Base-by-base conservation (phyloP, 1,140 invertebrate genomes). In the Drosophila orena region DNA sequence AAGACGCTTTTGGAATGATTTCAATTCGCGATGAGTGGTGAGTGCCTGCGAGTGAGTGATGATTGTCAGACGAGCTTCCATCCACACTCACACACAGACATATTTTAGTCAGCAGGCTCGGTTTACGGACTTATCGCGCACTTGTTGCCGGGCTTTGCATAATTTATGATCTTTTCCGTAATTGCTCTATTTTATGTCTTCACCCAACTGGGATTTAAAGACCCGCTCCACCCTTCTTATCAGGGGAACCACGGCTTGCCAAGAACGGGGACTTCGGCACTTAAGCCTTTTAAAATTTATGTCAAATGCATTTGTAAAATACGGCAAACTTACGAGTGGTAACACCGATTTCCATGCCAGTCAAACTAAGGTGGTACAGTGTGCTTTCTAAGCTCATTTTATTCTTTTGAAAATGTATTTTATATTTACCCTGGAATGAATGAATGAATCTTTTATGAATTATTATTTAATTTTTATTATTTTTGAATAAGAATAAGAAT, bases 221-320 rank as follows among this genome's bases (percentile, higher is more conserved):
- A 47, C 57, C 17, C 27, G 30, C 50, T 65, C 44, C 27, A 43
- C 69, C 56, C 30, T 43, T 49, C 79, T 89, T 88, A 88, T 88
- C 83, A 55, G 61, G 70, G 74, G 52, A 46, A 46, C 46, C 40
- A 42, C 22, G 58, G 42, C 42, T n/a, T 27, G 35, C 15, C 40
- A 8, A 30, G 34, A 43, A 37, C 72, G 40, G 38, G 46, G 37
- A 42, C 52, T 77, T 64, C 22, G 70, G 61, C 70, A 72, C 70
- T 77, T 79, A 88, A 89, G 79, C 75, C 79, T 66, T 83, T 88
- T 86, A 83, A 88, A 88, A 88, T 88, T 88, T 88, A 88, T 89
- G 79, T 88, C 83, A 88, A 89, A 88, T 88, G 79, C 83, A 88
- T 88, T 88, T 88, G 84, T 88, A 88, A 88, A 88, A 88, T 89